These are phyloP conservation scores for Micoletzkya japonica DNA, from an alignment of 2,888 invertebrate genomes.

Conservation along the genomic window DNA sequence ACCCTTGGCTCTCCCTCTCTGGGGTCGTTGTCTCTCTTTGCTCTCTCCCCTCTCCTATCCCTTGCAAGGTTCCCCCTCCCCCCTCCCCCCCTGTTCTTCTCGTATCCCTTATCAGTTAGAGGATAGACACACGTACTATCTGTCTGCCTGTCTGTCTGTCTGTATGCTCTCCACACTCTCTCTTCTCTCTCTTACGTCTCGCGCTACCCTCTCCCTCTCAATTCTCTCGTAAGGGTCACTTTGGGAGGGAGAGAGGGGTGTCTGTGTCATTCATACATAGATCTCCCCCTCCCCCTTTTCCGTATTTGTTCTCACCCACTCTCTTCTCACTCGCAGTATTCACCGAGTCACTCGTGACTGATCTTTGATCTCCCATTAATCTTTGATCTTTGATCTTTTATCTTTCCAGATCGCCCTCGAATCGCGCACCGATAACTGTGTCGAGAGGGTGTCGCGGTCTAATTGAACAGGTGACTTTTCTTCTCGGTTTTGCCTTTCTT, in stretches of 20 bases:
- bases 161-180: background rate
- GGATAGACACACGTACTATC: conserved; percentile 16
- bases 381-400: too few species aligned
- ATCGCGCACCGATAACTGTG: too few species aligned
- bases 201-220: background rate
- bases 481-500: too few species aligned
- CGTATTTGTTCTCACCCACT: too few species aligned
- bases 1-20: conserved; percentile 10
- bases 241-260: background rate
- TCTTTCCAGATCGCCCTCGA: too few species aligned
- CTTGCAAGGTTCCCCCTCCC: background rate
- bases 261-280: too few species aligned
- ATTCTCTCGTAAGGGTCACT: background rate
- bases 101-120: conserved; percentile 7
- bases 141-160: conserved; percentile 4
- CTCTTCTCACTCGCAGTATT: background rate
- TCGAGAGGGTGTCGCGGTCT: too few species aligned
- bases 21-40: background rate
- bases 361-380: background rate
- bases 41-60: conserved; percentile 5
- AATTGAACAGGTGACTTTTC: too few species aligned
- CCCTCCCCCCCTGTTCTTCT: conserved; percentile 8
- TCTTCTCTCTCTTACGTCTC: conserved; percentile 6
- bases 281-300: too few species aligned
- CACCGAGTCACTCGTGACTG: background rate